A percentile compares a stretch with the other conserved stretches of the same genome.
phyloP scores from a whole-genome alignment of 1,140 invertebrate genomes.

The Drosophila serrata region DNA sequence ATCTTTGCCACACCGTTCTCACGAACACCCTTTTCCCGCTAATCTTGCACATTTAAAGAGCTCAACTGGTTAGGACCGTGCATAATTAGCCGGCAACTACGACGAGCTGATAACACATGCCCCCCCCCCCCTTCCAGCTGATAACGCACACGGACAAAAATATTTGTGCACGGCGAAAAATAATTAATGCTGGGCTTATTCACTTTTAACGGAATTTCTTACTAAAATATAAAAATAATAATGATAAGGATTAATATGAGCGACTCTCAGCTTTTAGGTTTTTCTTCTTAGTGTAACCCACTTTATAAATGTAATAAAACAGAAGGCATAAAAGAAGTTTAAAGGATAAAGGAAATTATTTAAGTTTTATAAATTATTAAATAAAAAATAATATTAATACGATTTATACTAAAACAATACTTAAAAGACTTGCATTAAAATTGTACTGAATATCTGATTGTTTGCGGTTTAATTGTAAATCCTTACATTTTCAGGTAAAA shows the following conservation, averaged over 20 bases:
- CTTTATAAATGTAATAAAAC: too few relatives aligned
- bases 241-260: too few relatives aligned
- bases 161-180: background rate
- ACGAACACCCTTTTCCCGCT: conserved; percentile 17
- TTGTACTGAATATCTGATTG: too few relatives aligned
- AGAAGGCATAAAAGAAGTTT: too few relatives aligned
- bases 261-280: too few relatives aligned
- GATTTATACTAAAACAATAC: background rate
- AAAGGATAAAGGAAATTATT: too few relatives aligned
- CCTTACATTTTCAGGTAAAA: too few relatives aligned
- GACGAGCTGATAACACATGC: conserved; percentile 28
- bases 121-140: conserved; percentile 6
- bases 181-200: background rate
- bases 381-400: too few relatives aligned
- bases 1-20: background rate
- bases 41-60: conserved; percentile 43
- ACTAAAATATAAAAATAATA: background rate
- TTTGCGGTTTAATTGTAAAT: too few relatives aligned
- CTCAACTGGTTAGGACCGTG: conserved; percentile 45
- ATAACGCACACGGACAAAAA: conserved; percentile 25
- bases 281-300: too few relatives aligned
- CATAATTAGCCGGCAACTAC: conserved; percentile 43
- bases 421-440: background rate
- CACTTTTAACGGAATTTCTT: background rate
- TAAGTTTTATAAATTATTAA: too few relatives aligned